phyloP scores from a whole-genome alignment of 1,140 invertebrate genomes.

The Branchinecta lynchi region DNA sequence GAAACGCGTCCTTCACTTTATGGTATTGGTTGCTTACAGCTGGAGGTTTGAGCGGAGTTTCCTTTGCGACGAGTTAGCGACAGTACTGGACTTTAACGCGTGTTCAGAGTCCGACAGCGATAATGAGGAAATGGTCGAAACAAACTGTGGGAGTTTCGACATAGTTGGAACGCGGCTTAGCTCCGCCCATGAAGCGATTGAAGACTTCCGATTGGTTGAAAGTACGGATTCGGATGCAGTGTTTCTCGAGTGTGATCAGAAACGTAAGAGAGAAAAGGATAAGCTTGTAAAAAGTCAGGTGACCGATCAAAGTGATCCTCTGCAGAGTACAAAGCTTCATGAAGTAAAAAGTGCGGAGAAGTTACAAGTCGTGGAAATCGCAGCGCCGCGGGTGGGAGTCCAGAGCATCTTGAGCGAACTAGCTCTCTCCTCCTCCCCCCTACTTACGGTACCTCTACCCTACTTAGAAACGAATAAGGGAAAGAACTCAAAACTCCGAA shows the following conservation, averaged over 20 bases:
- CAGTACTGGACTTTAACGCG: constrained; percentile 21
- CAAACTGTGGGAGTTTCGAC: not conserved
- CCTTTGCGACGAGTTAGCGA: constrained; percentile 62
- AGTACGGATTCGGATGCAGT: not conserved
- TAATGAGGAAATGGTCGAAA: constrained; percentile 22
- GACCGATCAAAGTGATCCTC: constrained; percentile 32
- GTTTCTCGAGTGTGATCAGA: not conserved
- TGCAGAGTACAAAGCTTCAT: constrained; percentile 23
- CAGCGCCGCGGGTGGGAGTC: not conserved
- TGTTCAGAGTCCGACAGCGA: constrained; percentile 22
- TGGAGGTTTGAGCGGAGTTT: constrained; percentile 81
- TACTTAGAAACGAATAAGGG: constrained; percentile 74
- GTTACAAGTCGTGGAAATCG: not conserved
- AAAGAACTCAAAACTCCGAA: constrained; percentile 52
- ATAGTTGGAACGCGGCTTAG: not conserved
- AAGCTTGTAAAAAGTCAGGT: constrained; percentile 22
- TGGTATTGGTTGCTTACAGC: constrained; percentile 77
- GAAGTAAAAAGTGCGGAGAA: not conserved
- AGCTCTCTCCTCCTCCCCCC: constrained; percentile 65
- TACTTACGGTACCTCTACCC: constrained; percentile 55
- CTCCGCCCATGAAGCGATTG: constrained; percentile 3
- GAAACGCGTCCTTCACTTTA: constrained; percentile 61
- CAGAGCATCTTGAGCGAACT: constrained; percentile 34
- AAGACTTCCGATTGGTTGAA: constrained; percentile 1
- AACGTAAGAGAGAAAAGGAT: not conserved